Evolutionary conservation across 2,888 invertebrate species (phyloP).

Genomic region (Elgonia sp.): DNA sequence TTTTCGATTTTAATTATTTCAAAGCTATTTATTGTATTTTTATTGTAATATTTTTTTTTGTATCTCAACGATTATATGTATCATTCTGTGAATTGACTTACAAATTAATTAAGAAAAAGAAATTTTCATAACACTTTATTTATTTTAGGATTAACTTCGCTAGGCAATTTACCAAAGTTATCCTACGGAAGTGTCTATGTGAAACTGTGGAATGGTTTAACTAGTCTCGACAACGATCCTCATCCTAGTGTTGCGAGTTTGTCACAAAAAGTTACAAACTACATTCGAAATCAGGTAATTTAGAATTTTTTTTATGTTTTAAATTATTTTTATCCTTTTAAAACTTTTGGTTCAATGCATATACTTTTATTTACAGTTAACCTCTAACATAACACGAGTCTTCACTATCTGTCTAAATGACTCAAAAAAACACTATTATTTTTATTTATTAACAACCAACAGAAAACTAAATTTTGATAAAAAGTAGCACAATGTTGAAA

Average conservation of each 20-base stretch:
- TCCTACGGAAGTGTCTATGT: conserved; percentile 94
- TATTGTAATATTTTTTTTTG: not conserved
- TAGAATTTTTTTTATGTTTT: too few relatives aligned
- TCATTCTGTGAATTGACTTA: not conserved
- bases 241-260: conserved; percentile 93
- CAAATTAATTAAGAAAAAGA: not conserved
- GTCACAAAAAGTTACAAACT: conserved; percentile 92
- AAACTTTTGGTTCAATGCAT: too few relatives aligned
- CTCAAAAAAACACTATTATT: too few relatives aligned
- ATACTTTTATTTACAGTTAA: too few relatives aligned
- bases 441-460: too few relatives aligned
- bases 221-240: conserved; percentile 94
- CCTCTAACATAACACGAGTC: too few relatives aligned
- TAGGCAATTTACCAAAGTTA: conserved; percentile 87
- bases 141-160: conserved; percentile 84
- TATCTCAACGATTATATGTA: not conserved
- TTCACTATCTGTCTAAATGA: too few relatives aligned
- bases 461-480: too few relatives aligned
- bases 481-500: too few relatives aligned
- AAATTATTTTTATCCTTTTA: too few relatives aligned
- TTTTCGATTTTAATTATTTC: too few relatives aligned
- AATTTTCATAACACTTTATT: conserved; percentile 23
- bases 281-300: conserved; percentile 92
- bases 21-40: not conserved
- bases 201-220: conserved; percentile 95